Evolutionary conservation across 1,140 invertebrate species (phyloP).

Genomic region (Trichonephila inaurata): DNA sequence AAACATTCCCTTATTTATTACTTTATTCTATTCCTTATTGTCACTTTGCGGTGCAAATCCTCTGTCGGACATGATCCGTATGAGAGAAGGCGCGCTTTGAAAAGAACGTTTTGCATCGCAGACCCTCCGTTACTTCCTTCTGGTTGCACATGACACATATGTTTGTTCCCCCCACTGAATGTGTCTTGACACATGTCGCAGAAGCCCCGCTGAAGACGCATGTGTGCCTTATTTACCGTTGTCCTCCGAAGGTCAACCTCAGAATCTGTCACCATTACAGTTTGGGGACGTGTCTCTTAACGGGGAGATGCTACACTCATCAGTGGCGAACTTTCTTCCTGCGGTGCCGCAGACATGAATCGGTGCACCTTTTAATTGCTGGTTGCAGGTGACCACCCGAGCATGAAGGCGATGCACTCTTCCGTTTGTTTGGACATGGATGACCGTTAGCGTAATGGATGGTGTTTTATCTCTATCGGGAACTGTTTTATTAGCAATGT

Average conservation of each 20-base stretch:
- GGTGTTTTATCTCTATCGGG: neutral
- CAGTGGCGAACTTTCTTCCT: neutral
- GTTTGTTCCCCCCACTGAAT: neutral
- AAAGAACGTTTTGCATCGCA: neutral
- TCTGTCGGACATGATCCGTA: neutral
- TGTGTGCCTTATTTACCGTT: neutral
- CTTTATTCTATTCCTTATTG: too few relatives aligned
- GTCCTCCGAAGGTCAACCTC: neutral
- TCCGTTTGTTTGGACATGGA: neutral
- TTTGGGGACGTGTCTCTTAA: neutral
- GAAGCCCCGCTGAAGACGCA: neutral
- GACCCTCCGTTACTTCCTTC: constrained; percentile 20
- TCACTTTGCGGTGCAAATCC: too few relatives aligned
- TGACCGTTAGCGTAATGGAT: constrained; percentile 32
- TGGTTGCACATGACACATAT: neutral
- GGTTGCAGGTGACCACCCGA: constrained; percentile 24
- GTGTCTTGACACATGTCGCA: neutral
- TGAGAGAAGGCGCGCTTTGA: neutral
- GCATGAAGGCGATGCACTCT: constrained; percentile 2
- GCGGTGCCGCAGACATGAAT: neutral
- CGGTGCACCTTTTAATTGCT: constrained; percentile 18
- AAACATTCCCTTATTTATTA: too few relatives aligned
- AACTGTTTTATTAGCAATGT: neutral
- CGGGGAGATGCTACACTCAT: neutral
- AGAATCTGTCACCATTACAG: constrained; percentile 17